Conservation (phyloP, 2,888 invertebrate species). For the Spodoptera exigua region DNA sequence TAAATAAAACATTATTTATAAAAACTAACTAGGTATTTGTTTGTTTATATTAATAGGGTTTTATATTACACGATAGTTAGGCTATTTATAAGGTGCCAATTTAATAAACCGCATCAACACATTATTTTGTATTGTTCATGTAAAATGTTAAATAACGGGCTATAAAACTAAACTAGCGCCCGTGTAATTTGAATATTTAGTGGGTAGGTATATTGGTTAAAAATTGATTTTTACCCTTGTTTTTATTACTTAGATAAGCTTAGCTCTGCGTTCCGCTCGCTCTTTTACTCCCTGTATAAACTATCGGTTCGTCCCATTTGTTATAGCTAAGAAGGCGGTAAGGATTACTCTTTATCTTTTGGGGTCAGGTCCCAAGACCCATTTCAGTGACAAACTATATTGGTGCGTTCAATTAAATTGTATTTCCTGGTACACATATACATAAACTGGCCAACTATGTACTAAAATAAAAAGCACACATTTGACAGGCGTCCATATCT, state of each 20-base stretch:
- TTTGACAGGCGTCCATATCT: no score
- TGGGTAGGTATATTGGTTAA: background rate
- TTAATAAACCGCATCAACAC: background rate
- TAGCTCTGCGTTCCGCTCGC: constrained; percentile 2
- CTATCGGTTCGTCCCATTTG: constrained; percentile 32
- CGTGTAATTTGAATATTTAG: constrained; percentile 20
- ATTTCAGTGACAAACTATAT: constrained; percentile 1
- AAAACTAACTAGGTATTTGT: no score
- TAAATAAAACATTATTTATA: no score
- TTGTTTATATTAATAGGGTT: no score
- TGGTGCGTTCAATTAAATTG: constrained; percentile 2
- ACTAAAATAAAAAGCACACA: no score
- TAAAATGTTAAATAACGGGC: constrained; percentile 26
- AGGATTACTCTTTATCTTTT: constrained; percentile 27
- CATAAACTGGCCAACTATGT: no score
- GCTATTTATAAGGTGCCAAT: no score
- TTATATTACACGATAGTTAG: no score
- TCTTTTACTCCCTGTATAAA: constrained; percentile 17
- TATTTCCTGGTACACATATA: background rate
- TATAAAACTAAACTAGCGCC: constrained; percentile 8
- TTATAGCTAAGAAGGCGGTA: constrained; percentile 19
- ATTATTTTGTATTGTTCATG: constrained; percentile 5
- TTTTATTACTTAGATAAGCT: constrained; percentile 22
- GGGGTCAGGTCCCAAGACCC: constrained; percentile 15
- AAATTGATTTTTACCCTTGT: constrained; percentile 23